Evolutionary conservation across 2,797 vertebrate genomes (phyloP).

Genomic region (Delichon dasypus): DNA sequence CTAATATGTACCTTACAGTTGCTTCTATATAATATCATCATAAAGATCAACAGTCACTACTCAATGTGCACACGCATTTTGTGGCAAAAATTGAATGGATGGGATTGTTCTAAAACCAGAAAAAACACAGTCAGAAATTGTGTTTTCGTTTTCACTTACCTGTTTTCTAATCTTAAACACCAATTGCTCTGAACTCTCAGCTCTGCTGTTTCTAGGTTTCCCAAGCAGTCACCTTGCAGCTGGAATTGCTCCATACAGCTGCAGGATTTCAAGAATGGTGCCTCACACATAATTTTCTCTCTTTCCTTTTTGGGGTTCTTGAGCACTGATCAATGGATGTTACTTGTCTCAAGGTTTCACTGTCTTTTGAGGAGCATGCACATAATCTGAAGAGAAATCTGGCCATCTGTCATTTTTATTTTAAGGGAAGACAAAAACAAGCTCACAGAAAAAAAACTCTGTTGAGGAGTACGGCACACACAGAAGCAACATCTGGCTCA

Average conservation of each 20-base stretch:
- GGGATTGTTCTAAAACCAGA: background rate
- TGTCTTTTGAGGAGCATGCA: slow-evolving; percentile 14
- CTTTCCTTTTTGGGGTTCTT: background rate
- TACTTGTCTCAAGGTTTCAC: background rate
- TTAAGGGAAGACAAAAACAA: slow-evolving; percentile 19
- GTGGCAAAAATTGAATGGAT: background rate
- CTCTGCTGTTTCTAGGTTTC: background rate
- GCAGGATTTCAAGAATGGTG: background rate
- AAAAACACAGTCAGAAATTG: background rate
- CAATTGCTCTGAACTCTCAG: background rate
- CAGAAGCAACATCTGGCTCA: slow-evolving; percentile 7
- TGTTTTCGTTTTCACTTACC: background rate
- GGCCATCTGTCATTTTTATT: slow-evolving; percentile 15
- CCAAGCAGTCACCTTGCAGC: background rate
- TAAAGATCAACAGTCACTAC: background rate
- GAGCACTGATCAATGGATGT: background rate
- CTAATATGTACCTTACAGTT: background rate
- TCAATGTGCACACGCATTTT: background rate
- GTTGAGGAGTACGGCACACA: background rate
- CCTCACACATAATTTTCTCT: background rate
- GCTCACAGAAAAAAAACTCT: background rate
- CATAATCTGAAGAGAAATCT: slow-evolving; percentile 2
- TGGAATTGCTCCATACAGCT: background rate
- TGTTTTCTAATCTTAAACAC: background rate
- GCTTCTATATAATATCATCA: background rate